Conservation (phyloP, 2,797 vertebrate species). For the Jordanella pulchra region DNA sequence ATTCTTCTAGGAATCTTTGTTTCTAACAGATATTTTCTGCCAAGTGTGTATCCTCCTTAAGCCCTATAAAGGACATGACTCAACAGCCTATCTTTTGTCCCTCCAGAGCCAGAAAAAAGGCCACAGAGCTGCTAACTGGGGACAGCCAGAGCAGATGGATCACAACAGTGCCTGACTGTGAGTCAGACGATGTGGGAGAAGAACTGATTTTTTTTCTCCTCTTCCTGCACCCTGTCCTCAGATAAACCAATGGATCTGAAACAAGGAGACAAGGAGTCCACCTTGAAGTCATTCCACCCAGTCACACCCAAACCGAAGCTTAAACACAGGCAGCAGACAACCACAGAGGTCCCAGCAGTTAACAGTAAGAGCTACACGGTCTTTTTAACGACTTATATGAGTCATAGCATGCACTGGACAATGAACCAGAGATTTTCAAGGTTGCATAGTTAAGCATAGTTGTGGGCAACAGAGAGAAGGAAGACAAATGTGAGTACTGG, state of each 20-base stretch:
- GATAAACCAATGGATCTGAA: constrained; percentile 76
- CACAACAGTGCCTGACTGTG: constrained; percentile 65
- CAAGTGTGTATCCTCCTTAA: constrained; percentile 37
- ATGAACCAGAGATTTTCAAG: constrained; percentile 9
- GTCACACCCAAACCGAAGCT: constrained; percentile 78
- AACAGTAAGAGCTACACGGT: constrained; percentile 64
- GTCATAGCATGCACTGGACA: background rate
- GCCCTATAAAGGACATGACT: constrained; percentile 44
- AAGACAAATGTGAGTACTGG: constrained; percentile 7
- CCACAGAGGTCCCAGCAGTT: constrained; percentile 57
- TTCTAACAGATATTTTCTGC: constrained; percentile 42
- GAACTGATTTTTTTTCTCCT: constrained; percentile 57
- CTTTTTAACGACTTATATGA: constrained; percentile 5
- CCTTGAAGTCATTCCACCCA: constrained; percentile 67
- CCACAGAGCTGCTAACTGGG: constrained; percentile 52
- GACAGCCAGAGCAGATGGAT: constrained; percentile 74
- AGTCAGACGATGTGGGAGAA: constrained; percentile 61
- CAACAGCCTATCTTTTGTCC: constrained; percentile 50
- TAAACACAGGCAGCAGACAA: constrained; percentile 63
- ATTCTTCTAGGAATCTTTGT: constrained; percentile 27
- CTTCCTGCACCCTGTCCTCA: constrained; percentile 61
- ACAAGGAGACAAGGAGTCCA: constrained; percentile 71
- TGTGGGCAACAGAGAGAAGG: constrained; percentile 1
- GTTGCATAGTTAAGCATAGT: constrained; percentile 13
- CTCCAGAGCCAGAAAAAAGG: constrained; percentile 56